Conservation (phyloP, 2,797 vertebrate genomes). For the Gymnocypris eckloni region DNA sequence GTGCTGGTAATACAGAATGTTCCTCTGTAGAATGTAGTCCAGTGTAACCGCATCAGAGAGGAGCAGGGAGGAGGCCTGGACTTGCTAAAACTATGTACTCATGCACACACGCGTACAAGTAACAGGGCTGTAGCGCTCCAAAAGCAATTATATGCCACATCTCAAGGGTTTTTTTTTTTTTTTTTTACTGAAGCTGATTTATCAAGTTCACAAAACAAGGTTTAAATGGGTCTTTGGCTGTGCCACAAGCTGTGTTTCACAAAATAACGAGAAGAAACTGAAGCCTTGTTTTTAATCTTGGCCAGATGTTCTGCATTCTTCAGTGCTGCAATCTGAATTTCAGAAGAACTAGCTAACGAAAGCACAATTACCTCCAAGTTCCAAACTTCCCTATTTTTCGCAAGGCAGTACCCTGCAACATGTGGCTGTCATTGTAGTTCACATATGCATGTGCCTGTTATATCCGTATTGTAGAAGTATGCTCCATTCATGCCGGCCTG, state of each 20-base stretch:
- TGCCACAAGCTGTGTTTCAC: slow-evolving; percentile 29
- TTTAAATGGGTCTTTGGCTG: slow-evolving; percentile 25
- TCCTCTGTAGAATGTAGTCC: slow-evolving; percentile 11
- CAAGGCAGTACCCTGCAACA: slow-evolving; percentile 4
- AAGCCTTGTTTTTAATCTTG: slow-evolving; percentile 50
- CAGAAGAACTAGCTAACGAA: slow-evolving; percentile 32
- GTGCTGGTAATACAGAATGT: slow-evolving; percentile 29
- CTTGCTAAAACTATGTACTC: not conserved
- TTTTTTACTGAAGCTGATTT: not conserved
- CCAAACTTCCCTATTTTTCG: slow-evolving; percentile 13
- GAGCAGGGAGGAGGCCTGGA: not conserved
- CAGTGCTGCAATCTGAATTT: slow-evolving; percentile 43
- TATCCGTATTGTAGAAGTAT: not conserved
- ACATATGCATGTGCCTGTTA: not conserved
- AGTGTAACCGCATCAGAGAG: not conserved
- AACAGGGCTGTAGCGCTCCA: not conserved
- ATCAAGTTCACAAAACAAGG: not conserved
- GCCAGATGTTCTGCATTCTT: slow-evolving; percentile 56
- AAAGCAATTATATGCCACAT: not conserved
- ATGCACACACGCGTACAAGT: not conserved
- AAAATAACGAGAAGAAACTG: slow-evolving; percentile 35
- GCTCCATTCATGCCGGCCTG: not conserved
- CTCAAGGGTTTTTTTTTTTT: not conserved
- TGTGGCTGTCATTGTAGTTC: slow-evolving; percentile 25
- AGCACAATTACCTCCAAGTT: slow-evolving; percentile 28